Conservation (phyloP, 2,797 vertebrate species). For the Ficedula albicollis region DNA sequence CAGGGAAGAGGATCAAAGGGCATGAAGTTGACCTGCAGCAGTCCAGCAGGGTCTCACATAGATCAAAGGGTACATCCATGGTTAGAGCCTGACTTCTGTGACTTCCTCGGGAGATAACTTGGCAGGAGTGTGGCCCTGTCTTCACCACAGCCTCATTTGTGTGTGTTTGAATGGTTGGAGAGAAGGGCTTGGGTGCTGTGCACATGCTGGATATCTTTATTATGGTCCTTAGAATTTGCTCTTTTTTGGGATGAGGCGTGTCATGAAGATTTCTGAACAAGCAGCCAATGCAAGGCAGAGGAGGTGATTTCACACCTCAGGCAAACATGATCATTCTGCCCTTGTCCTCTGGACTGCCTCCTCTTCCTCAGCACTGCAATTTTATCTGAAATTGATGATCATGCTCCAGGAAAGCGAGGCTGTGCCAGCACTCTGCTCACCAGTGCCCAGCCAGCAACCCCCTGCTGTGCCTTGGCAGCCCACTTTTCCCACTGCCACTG, state of each 20-base stretch:
- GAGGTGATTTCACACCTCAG: not conserved
- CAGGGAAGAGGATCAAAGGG: constrained; percentile 36
- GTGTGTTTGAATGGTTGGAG: not conserved
- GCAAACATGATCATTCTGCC: not conserved
- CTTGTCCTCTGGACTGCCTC: not conserved
- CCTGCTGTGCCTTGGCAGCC: not conserved
- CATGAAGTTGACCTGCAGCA: constrained; percentile 1
- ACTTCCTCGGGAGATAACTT: not conserved
- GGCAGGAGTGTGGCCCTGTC: not conserved
- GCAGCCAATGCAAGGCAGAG: not conserved
- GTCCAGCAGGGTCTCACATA: not conserved
- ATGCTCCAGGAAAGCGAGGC: not conserved
- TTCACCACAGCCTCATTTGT: accelerated
- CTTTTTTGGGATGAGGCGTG: accelerated
- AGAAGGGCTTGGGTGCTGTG: not conserved
- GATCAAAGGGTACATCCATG: not conserved
- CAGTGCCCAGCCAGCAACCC: not conserved
- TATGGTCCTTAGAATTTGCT: not conserved
- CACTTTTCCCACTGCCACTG: not conserved
- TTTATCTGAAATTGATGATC: not conserved
- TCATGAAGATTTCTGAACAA: not conserved
- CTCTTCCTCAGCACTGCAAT: not conserved
- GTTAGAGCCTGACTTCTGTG: not conserved
- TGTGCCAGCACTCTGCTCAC: not conserved
- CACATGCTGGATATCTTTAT: not conserved